phyloP scores from a whole-genome alignment of 53 echinoderm and acorn worm genomes.

The Antedon mediterranea region DNA sequence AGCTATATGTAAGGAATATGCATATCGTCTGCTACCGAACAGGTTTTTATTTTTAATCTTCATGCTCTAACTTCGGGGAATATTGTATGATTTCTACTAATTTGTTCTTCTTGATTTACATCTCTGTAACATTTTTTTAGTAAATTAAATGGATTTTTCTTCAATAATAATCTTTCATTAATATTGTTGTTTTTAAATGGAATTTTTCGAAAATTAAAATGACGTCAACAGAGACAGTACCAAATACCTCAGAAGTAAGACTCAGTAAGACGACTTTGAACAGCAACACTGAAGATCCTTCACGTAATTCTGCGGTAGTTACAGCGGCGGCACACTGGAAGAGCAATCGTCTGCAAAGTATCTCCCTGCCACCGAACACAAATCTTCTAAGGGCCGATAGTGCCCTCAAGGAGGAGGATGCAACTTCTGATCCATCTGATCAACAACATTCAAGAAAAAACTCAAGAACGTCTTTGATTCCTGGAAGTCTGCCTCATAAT shows the following conservation, averaged over 20 bases:
- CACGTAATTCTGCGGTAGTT: background rate
- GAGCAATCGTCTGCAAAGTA: background rate
- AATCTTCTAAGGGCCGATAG: background rate
- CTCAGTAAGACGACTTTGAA: background rate
- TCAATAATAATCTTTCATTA: too few species aligned
- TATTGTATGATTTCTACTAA: too few species aligned
- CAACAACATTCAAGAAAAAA: background rate
- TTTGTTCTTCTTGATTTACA: too few species aligned
- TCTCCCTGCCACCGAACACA: background rate
- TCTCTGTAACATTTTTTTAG: too few species aligned
- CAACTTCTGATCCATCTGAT: background rate
- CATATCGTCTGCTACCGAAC: too few species aligned
- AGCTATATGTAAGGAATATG: background rate
- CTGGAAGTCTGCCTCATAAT: background rate
- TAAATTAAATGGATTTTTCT: too few species aligned
- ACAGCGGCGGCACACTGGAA: background rate
- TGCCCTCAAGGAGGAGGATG: background rate
- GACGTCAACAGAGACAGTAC: background rate
- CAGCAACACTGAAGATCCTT: background rate
- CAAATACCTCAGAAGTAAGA: background rate
- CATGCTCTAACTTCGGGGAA: too few species aligned
- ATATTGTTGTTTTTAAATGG: too few species aligned
- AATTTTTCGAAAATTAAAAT: background rate
- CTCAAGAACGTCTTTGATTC: background rate
- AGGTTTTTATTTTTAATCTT: too few species aligned